Evolutionary conservation across 1,140 invertebrate genomes (phyloP), one percentile per base, ranked within the genome.

Genomic region (Ooceraea biroi): DNA sequence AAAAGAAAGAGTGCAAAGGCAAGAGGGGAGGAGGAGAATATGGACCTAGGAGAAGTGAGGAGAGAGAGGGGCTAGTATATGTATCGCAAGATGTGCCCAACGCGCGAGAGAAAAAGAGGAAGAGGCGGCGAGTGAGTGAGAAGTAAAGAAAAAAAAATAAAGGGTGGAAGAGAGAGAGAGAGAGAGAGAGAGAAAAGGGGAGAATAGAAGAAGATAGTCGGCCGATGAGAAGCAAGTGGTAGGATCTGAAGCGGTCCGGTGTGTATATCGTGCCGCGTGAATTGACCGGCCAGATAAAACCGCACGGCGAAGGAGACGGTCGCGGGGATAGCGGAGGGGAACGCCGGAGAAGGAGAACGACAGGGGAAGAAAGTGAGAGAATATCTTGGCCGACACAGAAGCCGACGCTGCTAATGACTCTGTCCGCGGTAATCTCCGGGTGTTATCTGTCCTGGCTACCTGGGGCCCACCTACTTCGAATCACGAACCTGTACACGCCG

Each of bases 361-460:
- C 65, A 76, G 48, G 61, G 55, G 68, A 78, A 66, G 76, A 87
- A 87, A 87, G 85, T 87, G 89, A 90, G 84, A 87, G 86, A 86
- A 86, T 86, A 88, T 88, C 88, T 84, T 83, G 91, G 86, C 89
- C 85, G 84, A 94, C 93, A 94, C 93, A 94, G 93, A 93, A 94
- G 93, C 94, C 93, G 93, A 94, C 93, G 91, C 90, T 91, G 93
- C 93, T 94, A 94, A 94, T 94, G 94, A 94, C 94, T 94, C 93
- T 94, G 94, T 94, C 93, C 92, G 91, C 87, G 91, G 92, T 94
- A 94, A 94, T 94, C 94, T 94, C 90, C 85, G 90, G 93, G 93
- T 94, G 93, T 94, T 94, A 94, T 94, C 94, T 94, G 91, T 94
- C 92, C 91, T 90, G 85, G 93, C 93, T 94, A 94, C 93, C 93